These are phyloP conservation scores for Tiaroga cobitis DNA, from an alignment of 2,797 vertebrate species.

Conservation along the genomic window DNA sequence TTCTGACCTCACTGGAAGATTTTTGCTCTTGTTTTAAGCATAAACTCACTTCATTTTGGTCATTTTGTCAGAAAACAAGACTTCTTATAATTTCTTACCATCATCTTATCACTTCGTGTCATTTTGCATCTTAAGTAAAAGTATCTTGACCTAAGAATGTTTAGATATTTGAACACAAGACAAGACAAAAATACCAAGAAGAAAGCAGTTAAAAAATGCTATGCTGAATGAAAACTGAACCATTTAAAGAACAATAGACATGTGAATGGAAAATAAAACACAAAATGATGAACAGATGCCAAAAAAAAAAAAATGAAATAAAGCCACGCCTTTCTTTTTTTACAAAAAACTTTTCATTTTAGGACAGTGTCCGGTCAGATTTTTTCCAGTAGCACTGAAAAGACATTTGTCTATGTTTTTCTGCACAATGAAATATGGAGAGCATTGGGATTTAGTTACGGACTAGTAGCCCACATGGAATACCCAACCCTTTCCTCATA, in stretches of 20 bases:
- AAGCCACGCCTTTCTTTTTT: conserved; percentile 69
- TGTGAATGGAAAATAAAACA: conserved; percentile 57
- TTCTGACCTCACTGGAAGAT: neutral
- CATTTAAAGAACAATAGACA: conserved; percentile 68
- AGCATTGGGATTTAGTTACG: neutral
- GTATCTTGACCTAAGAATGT: neutral
- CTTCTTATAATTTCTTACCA: neutral
- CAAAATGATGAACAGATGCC: conserved; percentile 72
- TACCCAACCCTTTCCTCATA: conserved; percentile 7
- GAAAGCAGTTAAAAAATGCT: neutral
- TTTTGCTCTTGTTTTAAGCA: neutral
- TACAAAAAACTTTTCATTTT: conserved; percentile 62
- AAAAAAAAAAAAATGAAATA: conserved; percentile 70
- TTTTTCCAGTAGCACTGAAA: conserved; percentile 62
- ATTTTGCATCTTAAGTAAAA: neutral
- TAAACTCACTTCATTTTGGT: neutral
- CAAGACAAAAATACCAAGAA: neutral
- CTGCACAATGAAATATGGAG: neutral
- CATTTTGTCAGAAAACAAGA: neutral
- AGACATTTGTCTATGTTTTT: neutral
- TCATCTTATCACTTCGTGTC: too few relatives aligned
- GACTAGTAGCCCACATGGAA: conserved; percentile 12
- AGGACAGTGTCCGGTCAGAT: conserved; percentile 61
- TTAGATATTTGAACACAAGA: neutral
- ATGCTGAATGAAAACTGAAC: conserved; percentile 35